phyloP scores from a whole-genome alignment of 2,113 vertebrate genomes.

The Baryphthengus martii region DNA sequence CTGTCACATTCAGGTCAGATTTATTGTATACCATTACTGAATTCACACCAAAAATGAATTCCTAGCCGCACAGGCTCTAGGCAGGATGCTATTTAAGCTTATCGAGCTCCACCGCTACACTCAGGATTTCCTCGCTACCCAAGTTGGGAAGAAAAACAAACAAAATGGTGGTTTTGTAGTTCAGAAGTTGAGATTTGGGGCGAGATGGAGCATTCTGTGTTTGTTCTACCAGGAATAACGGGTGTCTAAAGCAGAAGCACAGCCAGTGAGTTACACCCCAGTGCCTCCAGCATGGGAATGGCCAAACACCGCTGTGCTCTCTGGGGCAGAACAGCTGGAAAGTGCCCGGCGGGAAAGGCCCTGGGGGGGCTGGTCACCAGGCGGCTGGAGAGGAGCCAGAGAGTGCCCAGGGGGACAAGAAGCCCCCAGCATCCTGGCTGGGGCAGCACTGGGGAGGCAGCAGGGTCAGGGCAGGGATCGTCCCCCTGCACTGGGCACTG shows the following conservation, averaged over 20 bases:
- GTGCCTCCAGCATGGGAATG: background rate
- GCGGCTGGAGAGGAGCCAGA: no score
- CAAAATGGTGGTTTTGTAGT: background rate
- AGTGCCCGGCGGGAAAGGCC: no score
- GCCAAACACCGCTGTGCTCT: background rate
- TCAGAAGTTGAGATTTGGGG: background rate
- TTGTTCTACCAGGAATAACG: background rate
- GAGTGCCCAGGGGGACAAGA: no score
- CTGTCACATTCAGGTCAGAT: constrained; percentile 55
- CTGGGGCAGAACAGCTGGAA: no score
- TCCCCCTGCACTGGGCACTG: no score
- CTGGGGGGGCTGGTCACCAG: no score
- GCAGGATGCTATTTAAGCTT: constrained; percentile 11
- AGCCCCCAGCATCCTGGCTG: no score
- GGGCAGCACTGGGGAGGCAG: no score
- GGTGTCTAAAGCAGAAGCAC: background rate
- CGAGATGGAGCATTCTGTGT: background rate
- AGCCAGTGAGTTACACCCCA: background rate
- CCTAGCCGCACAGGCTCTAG: background rate
- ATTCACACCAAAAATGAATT: constrained; percentile 19
- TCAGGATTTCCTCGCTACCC: background rate
- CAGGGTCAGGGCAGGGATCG: no score
- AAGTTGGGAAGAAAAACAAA: constrained; percentile 32
- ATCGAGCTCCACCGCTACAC: background rate
- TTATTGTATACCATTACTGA: constrained; percentile 49